A percentile compares a stretch with the other conserved stretches of the same genome.
These are phyloP conservation scores for Bellardia bayeri DNA, from an alignment of 2,888 invertebrate genomes.

Conservation along the genomic window DNA sequence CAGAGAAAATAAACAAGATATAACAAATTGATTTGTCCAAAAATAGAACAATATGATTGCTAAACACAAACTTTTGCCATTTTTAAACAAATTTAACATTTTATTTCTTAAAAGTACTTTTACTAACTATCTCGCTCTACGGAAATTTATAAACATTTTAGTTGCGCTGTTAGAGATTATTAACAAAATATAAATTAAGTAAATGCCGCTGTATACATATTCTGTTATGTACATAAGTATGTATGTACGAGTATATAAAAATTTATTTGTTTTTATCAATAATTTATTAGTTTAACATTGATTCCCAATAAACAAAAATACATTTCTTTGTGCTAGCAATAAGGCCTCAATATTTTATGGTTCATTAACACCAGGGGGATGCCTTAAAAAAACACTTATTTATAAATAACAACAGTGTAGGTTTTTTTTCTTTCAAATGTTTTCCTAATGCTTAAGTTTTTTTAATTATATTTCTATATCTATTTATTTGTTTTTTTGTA, in stretches of 20 bases:
- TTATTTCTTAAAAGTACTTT: slow-evolving; percentile 27
- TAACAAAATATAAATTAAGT: slow-evolving; percentile 4
- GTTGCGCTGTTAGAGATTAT: slow-evolving; percentile 4
- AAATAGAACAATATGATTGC: slow-evolving; percentile 28
- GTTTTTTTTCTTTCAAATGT: background rate
- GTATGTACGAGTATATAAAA: background rate
- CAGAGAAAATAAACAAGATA: background rate
- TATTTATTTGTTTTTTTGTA: background rate
- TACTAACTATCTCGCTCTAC: background rate
- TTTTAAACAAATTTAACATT: slow-evolving; percentile 21
- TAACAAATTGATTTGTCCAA: background rate
- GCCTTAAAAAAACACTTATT: background rate
- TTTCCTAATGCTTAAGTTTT: background rate
- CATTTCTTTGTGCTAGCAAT: background rate
- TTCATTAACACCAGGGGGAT: slow-evolving; percentile 54
- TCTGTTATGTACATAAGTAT: too few relatives aligned
- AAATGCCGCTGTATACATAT: background rate
- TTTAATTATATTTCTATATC: background rate
- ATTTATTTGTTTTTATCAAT: slow-evolving; percentile 24
- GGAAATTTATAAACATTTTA: slow-evolving; percentile 2
- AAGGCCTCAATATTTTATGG: slow-evolving; percentile 43
- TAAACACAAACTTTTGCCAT: background rate
- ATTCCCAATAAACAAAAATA: slow-evolving; percentile 7
- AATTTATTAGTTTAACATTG: slow-evolving; percentile 30
- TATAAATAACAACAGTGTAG: slow-evolving; percentile 12